Conservation (phyloP, 2,113 vertebrate genomes). For the Nothobranchius furzeri region DNA sequence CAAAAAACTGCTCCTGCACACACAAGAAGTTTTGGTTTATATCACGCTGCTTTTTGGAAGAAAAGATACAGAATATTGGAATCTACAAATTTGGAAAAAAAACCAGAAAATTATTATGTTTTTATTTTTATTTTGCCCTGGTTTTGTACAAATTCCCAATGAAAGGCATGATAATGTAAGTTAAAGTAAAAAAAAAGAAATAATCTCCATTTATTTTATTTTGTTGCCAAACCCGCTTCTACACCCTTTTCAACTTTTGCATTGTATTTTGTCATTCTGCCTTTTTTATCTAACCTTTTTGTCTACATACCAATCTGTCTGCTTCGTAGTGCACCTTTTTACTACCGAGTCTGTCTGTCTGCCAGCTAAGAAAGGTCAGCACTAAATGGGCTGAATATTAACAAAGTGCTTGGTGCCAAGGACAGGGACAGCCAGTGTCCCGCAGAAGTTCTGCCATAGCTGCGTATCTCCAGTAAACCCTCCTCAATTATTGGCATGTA, state of each 20-base stretch:
- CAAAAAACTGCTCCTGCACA: not conserved
- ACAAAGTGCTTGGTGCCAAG: slow-evolving; percentile 61
- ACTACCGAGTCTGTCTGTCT: slow-evolving; percentile 57
- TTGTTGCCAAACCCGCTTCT: not conserved
- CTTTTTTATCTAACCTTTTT: slow-evolving; percentile 33
- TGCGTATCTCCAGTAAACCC: slow-evolving; percentile 29
- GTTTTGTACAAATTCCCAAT: not conserved
- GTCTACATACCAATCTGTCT: slow-evolving; percentile 48
- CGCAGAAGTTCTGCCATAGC: slow-evolving; percentile 35
- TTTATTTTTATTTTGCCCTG: not conserved
- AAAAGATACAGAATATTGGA: not conserved
- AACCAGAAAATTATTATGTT: not conserved
- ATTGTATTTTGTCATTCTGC: slow-evolving; percentile 16
- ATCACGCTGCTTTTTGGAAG: not conserved
- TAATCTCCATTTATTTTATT: too few relatives aligned
- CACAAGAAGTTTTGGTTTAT: not conserved
- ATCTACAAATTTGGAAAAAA: not conserved
- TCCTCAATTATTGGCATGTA: slow-evolving; percentile 23
- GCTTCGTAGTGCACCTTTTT: slow-evolving; percentile 37
- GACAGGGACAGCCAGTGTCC: slow-evolving; percentile 52
- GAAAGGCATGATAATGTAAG: too few relatives aligned
- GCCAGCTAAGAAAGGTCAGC: slow-evolving; percentile 64
- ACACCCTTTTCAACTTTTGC: not conserved
- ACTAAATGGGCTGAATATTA: slow-evolving; percentile 56
- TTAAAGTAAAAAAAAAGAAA: too few relatives aligned